Conservation (phyloP, 2,113 vertebrate genomes). For the Syngnathus typhle region DNA sequence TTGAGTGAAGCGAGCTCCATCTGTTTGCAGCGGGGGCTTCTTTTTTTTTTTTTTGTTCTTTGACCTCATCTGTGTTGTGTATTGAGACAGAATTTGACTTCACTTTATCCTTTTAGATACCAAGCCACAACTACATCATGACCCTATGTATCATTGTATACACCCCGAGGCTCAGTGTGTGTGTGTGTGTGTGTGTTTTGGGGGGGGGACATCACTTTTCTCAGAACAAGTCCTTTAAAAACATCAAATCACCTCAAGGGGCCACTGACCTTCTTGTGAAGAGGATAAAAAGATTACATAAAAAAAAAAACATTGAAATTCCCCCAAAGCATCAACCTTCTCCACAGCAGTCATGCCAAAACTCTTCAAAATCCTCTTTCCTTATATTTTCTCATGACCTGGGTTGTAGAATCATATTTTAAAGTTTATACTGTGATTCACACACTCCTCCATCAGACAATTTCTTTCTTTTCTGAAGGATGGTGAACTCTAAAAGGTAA, state of each 20-base stretch:
- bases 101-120: constrained; percentile 22
- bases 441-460: too few relatives aligned
- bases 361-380: not conserved
- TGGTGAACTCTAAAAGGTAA: not conserved
- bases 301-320: not conserved
- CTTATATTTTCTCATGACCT: not conserved
- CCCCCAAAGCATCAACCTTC: not conserved
- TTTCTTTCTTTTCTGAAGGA: too few relatives aligned
- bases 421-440: not conserved
- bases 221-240: not conserved
- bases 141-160: constrained; percentile 45
- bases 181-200: not conserved
- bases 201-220: not conserved
- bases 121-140: not conserved
- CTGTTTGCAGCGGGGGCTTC: constrained; percentile 23
- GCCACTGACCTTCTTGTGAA: not conserved
- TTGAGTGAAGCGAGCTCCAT: constrained; percentile 22
- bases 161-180: not conserved
- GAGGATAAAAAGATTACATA: constrained; percentile 1
- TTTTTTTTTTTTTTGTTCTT: constrained; percentile 9
- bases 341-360: constrained; percentile 1
- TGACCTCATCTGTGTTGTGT: constrained; percentile 22
- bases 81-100: constrained; percentile 1
- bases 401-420: not conserved
- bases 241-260: not conserved